These are phyloP conservation scores for Cynocephalus volans DNA, from an alignment of 2,113 vertebrate species.

Conservation along the genomic window DNA sequence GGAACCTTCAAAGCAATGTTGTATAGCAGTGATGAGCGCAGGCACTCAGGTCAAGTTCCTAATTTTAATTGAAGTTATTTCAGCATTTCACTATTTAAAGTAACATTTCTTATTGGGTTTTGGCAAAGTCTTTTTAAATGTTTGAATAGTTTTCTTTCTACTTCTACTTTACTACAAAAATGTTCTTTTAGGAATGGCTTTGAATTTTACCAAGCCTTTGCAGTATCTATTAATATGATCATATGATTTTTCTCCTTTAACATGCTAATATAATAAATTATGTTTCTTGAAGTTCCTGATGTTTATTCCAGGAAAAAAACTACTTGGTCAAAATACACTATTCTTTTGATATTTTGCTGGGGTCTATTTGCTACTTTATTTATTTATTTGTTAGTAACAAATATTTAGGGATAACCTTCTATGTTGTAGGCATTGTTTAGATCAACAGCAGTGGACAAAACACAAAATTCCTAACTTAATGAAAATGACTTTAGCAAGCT, in stretches of 20 bases:
- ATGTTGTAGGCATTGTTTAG: neutral
- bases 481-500: neutral
- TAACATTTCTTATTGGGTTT: neutral
- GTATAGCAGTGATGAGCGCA: neutral
- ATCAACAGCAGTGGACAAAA: neutral
- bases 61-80: constrained; percentile 51
- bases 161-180: neutral
- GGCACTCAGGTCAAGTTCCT: neutral
- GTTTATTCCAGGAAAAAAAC: neutral
- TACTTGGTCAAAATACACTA: neutral
- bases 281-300: neutral
- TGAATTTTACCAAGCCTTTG: constrained; percentile 47
- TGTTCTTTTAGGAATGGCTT: neutral
- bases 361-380: neutral
- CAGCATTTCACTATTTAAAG: neutral
- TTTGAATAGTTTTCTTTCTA: constrained; percentile 14
- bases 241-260: constrained; percentile 1
- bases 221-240: neutral
- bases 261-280: neutral
- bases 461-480: neutral
- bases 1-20: neutral
- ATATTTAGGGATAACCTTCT: neutral
- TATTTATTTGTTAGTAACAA: neutral
- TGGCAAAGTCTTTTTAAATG: neutral
- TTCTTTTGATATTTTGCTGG: neutral